Percentiles rank a stretch among this genome's conserved stretches.
phyloP scores from a whole-genome alignment of 1,140 invertebrate species.

The Tetranychus cinnabarinus region DNA sequence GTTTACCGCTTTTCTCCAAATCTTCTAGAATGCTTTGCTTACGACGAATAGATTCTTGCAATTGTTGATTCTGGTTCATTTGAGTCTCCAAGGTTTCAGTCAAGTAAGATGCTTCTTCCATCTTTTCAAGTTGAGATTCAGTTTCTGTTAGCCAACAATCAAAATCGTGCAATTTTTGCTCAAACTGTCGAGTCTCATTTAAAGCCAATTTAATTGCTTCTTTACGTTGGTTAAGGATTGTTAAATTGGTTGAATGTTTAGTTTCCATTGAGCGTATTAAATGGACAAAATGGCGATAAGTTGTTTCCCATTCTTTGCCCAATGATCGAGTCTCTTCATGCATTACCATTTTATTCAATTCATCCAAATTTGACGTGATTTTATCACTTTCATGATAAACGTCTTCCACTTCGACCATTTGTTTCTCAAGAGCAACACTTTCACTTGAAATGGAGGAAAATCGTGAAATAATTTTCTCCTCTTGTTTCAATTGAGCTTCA shows the following conservation, averaged over 20 bases:
- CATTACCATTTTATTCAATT: neutral
- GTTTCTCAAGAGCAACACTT: neutral
- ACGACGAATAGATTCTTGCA: conserved; percentile 84
- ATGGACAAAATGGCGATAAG: neutral
- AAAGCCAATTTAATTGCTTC: neutral
- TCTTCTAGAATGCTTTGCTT: conserved; percentile 91
- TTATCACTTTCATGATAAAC: neutral
- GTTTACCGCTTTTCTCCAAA: conserved; percentile 92
- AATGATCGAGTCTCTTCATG: neutral
- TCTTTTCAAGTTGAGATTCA: neutral
- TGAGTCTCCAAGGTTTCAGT: neutral
- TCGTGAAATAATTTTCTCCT: no score
- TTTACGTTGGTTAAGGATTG: neutral
- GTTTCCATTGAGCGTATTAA: neutral
- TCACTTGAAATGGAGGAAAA: no score
- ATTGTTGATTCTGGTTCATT: conserved; percentile 54
- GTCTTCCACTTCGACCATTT: neutral
- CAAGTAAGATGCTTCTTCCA: neutral
- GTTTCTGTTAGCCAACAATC: neutral
- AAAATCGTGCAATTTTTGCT: neutral
- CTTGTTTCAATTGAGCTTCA: no score
- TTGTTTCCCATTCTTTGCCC: neutral
- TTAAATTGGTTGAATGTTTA: neutral
- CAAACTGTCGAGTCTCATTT: neutral
- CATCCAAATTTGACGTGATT: neutral